phyloP scores from a whole-genome alignment of 2,888 invertebrate genomes.

The Chloroclysta siterata region DNA sequence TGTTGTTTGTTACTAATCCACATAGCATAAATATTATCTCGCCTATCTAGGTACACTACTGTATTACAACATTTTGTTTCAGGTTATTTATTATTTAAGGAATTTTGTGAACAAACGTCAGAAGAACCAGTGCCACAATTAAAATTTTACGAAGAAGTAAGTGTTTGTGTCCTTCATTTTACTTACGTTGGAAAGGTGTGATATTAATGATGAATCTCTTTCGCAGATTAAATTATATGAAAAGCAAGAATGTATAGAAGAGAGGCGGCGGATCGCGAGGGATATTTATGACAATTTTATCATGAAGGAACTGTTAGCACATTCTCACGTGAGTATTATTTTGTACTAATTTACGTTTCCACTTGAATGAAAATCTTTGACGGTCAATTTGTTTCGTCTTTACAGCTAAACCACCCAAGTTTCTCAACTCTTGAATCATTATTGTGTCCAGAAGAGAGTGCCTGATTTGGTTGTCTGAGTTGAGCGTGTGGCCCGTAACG shows the following conservation, averaged over 20 bases:
- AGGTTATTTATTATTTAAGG: constrained; percentile 99
- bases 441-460: neutral
- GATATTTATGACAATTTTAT: constrained; percentile 99
- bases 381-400: too few species aligned
- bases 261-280: constrained; percentile 96
- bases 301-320: constrained; percentile 99
- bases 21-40: constrained; percentile 32
- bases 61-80: constrained; percentile 74
- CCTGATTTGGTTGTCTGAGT: neutral
- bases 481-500: neutral
- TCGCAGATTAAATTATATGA: constrained; percentile 98
- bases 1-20: constrained; percentile 33
- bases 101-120: constrained; percentile 98
- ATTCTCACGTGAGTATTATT: constrained; percentile 95
- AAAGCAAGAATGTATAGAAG: constrained; percentile 98
- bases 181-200: neutral
- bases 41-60: constrained; percentile 22
- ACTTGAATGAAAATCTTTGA: neutral
- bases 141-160: constrained; percentile 99
- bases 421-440: too few species aligned
- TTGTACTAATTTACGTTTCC: neutral
- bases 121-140: constrained; percentile 99
- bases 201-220: constrained; percentile 44
- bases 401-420: too few species aligned
- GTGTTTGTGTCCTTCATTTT: constrained; percentile 19